Conservation (phyloP, 2,888 invertebrate species). For the Linnaemya vulpina region DNA sequence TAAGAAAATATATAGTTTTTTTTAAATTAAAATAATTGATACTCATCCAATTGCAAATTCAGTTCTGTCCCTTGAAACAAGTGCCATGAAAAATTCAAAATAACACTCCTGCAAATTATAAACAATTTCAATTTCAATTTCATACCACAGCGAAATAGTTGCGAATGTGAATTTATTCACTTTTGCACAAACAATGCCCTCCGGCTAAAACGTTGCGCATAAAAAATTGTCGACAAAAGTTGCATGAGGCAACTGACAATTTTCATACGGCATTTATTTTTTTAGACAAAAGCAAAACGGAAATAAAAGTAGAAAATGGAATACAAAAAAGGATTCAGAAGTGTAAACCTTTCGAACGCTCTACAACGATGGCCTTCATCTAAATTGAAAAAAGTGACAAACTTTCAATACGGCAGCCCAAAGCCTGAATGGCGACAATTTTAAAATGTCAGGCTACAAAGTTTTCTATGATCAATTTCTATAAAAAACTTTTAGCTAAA, state of each 20-base stretch:
- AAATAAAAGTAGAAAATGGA: constrained; percentile 27
- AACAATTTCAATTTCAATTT: constrained; percentile 44
- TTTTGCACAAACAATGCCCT: constrained; percentile 30
- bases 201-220: constrained; percentile 6
- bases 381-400: too few species aligned
- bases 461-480: too few species aligned
- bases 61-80: constrained; percentile 14
- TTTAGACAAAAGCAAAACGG: background rate
- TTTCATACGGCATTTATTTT: background rate
- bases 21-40: constrained; percentile 1
- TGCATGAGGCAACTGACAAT: constrained; percentile 36
- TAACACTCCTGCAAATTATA: constrained; percentile 17
- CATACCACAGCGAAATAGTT: constrained; percentile 1
- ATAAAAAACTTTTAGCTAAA: too few species aligned
- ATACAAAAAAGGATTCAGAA: background rate
- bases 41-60: constrained; percentile 26
- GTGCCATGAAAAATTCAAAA: constrained; percentile 8
- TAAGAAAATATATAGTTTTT: background rate
- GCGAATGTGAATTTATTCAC: constrained; percentile 2
- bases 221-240: constrained; percentile 18
- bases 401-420: too few species aligned
- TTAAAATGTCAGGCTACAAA: too few species aligned
- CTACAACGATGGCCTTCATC: background rate
- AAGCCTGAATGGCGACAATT: too few species aligned
- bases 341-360: background rate